phyloP scores from a whole-genome alignment of 2,888 invertebrate genomes.

The Andrena bucephala region DNA sequence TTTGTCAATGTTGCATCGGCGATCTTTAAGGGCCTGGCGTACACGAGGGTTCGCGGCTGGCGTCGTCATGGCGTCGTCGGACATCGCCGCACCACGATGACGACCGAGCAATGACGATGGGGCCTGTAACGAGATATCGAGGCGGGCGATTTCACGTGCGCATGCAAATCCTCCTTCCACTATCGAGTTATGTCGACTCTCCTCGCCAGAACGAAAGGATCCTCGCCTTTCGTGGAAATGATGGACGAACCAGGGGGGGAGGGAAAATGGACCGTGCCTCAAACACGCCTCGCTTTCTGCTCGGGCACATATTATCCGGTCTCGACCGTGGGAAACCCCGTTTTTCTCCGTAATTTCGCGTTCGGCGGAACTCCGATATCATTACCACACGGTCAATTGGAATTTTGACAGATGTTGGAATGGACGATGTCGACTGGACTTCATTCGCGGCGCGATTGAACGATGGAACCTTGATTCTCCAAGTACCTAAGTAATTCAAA shows the following conservation, averaged over 20 bases:
- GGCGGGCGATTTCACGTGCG: conserved; percentile 65
- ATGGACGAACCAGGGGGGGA: background rate
- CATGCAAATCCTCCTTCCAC: conserved; percentile 60
- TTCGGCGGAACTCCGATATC: background rate
- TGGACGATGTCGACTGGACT: background rate
- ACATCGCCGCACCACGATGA: conserved; percentile 31
- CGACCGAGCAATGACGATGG: conserved; percentile 39
- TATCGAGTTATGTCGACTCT: conserved; percentile 61
- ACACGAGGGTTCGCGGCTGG: conserved; percentile 11
- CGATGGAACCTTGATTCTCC: background rate
- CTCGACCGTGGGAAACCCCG: conserved; percentile 63
- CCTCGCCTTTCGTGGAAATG: conserved; percentile 29
- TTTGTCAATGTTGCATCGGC: conserved; percentile 77
- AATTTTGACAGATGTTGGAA: background rate
- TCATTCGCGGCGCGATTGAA: background rate
- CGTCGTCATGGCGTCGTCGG: conserved; percentile 25
- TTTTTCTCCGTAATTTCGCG: conserved; percentile 38
- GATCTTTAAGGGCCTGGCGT: conserved; percentile 52
- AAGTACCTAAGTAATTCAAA: background rate
- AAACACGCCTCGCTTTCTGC: conserved; percentile 52
- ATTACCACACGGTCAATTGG: background rate
- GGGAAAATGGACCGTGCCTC: conserved; percentile 31
- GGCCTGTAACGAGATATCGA: conserved; percentile 63
- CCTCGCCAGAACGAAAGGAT: conserved; percentile 47
- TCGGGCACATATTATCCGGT: conserved; percentile 50